Conservation (phyloP, 2,888 invertebrate genomes). For the Danaus chrysippus region DNA sequence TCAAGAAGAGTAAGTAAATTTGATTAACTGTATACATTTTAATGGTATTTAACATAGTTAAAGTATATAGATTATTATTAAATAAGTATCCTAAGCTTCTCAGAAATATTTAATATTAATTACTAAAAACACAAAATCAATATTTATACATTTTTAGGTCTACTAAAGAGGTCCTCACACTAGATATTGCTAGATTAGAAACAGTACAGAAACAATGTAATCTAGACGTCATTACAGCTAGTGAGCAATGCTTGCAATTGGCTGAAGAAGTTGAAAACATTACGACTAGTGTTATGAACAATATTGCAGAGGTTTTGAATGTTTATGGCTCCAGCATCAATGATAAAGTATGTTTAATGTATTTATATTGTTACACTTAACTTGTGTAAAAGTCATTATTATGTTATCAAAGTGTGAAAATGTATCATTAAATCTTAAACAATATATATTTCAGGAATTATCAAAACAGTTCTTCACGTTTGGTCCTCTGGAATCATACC, state of each 20-base stretch:
- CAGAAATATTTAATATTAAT: no score
- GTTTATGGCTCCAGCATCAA: conserved; percentile 50
- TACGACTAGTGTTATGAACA: conserved; percentile 50
- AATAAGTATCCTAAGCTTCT: not conserved
- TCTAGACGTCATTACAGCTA: conserved; percentile 48
- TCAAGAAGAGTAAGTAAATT: conserved; percentile 57
- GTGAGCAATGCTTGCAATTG: conserved; percentile 51
- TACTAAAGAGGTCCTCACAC: conserved; percentile 49
- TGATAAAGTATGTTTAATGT: conserved; percentile 51
- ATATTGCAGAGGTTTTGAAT: conserved; percentile 50
- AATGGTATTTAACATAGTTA: not conserved
- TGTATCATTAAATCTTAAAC: conserved; percentile 2
- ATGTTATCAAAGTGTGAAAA: not conserved
- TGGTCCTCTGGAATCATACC: conserved; percentile 65
- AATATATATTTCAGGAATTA: conserved; percentile 50
- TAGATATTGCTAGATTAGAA: conserved; percentile 53
- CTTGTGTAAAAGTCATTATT: no score
- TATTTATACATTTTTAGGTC: conserved; percentile 38
- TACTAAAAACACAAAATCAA: not conserved
- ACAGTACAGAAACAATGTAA: conserved; percentile 47
- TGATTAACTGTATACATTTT: conserved; percentile 7
- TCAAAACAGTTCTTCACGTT: conserved; percentile 57
- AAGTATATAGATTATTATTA: not conserved
- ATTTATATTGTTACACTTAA: no score
- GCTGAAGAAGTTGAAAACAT: conserved; percentile 57